Evolutionary conservation across 35 echinoderm and acorn worm genomes (phyloP).

Genomic region (Ptychodera flava): DNA sequence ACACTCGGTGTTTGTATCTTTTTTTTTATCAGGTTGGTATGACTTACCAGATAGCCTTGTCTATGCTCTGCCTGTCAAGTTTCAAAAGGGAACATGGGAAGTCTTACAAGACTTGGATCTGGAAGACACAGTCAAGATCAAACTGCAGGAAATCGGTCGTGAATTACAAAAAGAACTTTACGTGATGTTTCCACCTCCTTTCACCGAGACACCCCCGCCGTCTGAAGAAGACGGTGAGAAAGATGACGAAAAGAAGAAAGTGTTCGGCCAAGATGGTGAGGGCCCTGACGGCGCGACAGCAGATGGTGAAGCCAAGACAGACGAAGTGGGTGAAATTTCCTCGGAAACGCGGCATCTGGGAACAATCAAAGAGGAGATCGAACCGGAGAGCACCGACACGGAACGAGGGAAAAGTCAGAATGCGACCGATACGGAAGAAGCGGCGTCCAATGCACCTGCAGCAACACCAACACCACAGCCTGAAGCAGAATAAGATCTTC

Average conservation of each 20-base stretch:
- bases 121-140: constrained; percentile 27
- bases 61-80: constrained; percentile 87
- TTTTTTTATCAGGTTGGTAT: constrained; percentile 67
- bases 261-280: constrained; percentile 42
- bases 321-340: constrained; percentile 8
- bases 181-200: constrained; percentile 73
- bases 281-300: not conserved
- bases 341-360: not conserved
- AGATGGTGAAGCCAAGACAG: not conserved
- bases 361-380: not conserved
- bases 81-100: constrained; percentile 68
- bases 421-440: not conserved
- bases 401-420: not conserved
- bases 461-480: not conserved
- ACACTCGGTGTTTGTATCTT: no score
- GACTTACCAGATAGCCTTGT: constrained; percentile 64
- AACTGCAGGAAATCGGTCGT: constrained; percentile 43
- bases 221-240: not conserved
- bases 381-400: not conserved
- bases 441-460: not conserved
- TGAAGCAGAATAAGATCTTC: no score
- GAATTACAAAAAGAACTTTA: constrained; percentile 64
- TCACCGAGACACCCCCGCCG: constrained; percentile 27
- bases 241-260: constrained; percentile 29
- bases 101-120: constrained; percentile 68